phyloP scores from a whole-genome alignment of 37 sponge, comb jelly and placozoan genomes.

The Diacarnus erythraeanus region DNA sequence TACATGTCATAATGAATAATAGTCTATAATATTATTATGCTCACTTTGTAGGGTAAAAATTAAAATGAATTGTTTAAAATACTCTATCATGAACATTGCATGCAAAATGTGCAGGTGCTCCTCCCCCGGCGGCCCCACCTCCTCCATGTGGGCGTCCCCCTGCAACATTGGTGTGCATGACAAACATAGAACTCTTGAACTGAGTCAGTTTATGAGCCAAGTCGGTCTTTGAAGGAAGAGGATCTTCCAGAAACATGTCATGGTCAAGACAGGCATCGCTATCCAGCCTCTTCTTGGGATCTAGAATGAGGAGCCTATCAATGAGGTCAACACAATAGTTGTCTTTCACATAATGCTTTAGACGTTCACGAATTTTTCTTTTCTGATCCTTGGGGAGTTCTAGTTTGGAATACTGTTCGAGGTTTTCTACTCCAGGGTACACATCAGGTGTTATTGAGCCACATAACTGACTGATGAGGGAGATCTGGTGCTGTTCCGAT shows the following conservation, averaged over 20 bases:
- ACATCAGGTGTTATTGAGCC: conserved; percentile 93
- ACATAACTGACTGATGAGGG: conserved; percentile 90
- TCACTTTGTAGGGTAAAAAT: too few species aligned
- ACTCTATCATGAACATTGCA: conserved; percentile 27
- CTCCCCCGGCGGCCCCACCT: not conserved
- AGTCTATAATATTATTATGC: conserved; percentile 8
- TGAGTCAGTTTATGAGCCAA: conserved; percentile 40
- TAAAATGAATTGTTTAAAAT: conserved; percentile 15
- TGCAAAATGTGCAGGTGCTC: not conserved
- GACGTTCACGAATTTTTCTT: conserved; percentile 85
- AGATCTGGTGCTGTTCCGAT: conserved; percentile 89
- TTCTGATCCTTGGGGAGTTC: conserved; percentile 84
- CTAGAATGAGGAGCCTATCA: conserved; percentile 84
- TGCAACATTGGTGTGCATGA: conserved; percentile 45
- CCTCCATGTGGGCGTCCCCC: conserved; percentile 2
- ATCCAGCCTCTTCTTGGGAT: conserved; percentile 89
- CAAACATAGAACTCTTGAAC: conserved; percentile 68
- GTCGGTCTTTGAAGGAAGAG: conserved; percentile 72
- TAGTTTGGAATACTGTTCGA: conserved; percentile 82
- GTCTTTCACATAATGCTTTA: conserved; percentile 85
- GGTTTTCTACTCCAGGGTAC: conserved; percentile 86
- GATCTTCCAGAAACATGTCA: conserved; percentile 95
- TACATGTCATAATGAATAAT: not conserved
- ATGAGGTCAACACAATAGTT: conserved; percentile 85
- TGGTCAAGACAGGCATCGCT: conserved; percentile 91